These are phyloP conservation scores for Chelonia mydas DNA, from an alignment of 2,797 vertebrate species.

Conservation along the genomic window DNA sequence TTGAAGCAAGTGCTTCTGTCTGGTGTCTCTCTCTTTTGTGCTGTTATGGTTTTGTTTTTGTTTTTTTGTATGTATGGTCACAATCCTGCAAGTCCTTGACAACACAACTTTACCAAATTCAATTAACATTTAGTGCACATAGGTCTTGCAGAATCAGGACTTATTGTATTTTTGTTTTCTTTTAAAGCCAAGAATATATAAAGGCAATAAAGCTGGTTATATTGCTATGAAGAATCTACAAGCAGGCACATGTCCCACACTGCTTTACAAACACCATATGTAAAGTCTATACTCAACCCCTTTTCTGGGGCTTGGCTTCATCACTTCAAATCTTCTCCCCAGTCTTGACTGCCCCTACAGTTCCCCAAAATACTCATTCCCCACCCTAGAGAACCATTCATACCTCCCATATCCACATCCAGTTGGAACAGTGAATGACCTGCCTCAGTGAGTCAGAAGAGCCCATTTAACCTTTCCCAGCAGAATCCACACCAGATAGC, in stretches of 20 bases:
- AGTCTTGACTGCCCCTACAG: not conserved
- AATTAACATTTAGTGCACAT: too few relatives aligned
- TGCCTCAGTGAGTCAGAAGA: not conserved
- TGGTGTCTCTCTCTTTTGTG: not conserved
- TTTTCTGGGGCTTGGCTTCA: not conserved
- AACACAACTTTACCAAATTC: not conserved
- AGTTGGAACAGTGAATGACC: not conserved
- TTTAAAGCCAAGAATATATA: not conserved
- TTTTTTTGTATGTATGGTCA: not conserved
- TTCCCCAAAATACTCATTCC: not conserved
- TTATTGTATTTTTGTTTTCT: not conserved
- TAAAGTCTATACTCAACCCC: not conserved
- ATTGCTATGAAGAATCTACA: not conserved
- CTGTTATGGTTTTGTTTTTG: not conserved
- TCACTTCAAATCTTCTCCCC: not conserved
- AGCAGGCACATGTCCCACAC: not conserved
- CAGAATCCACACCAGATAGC: rapidly evolving
- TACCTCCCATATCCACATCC: not conserved
- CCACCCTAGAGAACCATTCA: not conserved
- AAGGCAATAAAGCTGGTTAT: not conserved
- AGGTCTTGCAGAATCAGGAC: not conserved
- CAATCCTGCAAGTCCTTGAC: not conserved
- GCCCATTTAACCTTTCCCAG: not conserved
- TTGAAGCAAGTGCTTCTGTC: not conserved
- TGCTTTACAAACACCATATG: not conserved